phyloP scores from a whole-genome alignment of 2,888 invertebrate species.

The Euplagia quadripunctaria region DNA sequence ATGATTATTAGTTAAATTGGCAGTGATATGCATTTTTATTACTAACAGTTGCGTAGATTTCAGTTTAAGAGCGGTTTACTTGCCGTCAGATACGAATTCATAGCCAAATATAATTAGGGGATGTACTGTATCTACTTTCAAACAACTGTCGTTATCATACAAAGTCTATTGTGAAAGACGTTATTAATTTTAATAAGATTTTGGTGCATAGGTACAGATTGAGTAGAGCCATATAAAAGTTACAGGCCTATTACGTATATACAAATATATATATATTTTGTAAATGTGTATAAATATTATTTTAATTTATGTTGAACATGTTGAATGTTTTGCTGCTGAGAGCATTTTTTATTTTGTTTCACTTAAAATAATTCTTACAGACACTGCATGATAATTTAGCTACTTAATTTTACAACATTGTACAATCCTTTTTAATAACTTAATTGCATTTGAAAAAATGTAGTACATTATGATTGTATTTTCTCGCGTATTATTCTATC shows the following conservation, averaged over 20 bases:
- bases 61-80: neutral
- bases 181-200: slow-evolving; percentile 20
- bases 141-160: neutral
- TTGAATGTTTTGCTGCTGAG: slow-evolving; percentile 71
- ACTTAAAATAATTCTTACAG: slow-evolving; percentile 37
- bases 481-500: slow-evolving; percentile 37
- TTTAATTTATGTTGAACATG: slow-evolving; percentile 76
- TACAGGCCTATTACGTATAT: slow-evolving; percentile 29
- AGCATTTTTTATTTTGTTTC: slow-evolving; percentile 70
- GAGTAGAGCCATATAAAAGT: slow-evolving; percentile 27
- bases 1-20: neutral
- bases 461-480: slow-evolving; percentile 33
- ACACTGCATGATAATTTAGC: slow-evolving; percentile 37
- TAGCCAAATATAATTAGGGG: neutral
- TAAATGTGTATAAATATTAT: slow-evolving; percentile 81
- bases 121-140: neutral
- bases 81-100: neutral
- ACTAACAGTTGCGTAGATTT: neutral
- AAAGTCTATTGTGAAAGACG: slow-evolving; percentile 13
- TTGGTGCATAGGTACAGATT: slow-evolving; percentile 15
- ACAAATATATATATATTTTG: slow-evolving; percentile 57
- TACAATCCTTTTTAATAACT: slow-evolving; percentile 26
- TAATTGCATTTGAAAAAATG: slow-evolving; percentile 35
- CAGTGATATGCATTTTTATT: neutral
- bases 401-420: slow-evolving; percentile 20